Percentiles rank a stretch among this genome's conserved stretches.
Conservation (phyloP, 1,140 invertebrate species). For the Plodia interpunctella region DNA sequence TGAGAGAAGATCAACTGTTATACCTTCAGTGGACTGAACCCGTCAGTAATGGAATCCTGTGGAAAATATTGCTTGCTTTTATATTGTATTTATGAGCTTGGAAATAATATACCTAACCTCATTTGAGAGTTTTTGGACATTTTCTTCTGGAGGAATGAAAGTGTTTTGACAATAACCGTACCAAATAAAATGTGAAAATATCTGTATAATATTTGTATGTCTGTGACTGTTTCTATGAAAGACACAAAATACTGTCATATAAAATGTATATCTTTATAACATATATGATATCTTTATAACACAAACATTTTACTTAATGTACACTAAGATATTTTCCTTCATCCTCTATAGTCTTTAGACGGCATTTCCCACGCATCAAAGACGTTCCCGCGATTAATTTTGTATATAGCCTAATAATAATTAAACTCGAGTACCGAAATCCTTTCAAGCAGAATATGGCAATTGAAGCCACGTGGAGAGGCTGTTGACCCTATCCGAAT, state of each 20-base stretch:
- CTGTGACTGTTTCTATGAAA: too few species aligned
- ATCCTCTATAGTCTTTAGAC: neutral
- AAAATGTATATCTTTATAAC: too few species aligned
- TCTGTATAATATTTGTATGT: too few species aligned
- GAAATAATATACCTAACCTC: conserved; percentile 1
- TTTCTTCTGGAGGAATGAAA: neutral
- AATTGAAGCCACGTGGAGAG: conserved; percentile 24
- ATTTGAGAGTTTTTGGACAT: neutral
- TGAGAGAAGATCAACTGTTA: neutral
- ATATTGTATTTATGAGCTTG: neutral
- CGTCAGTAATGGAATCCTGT: neutral
- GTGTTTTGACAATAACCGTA: too few species aligned
- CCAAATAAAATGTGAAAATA: too few species aligned
- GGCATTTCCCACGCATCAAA: neutral
- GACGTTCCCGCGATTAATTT: neutral
- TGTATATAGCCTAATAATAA: neutral
- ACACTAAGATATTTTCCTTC: too few species aligned
- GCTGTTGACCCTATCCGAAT: conserved; percentile 26
- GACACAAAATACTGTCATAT: too few species aligned
- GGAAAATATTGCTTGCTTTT: neutral
- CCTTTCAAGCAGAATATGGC: neutral
- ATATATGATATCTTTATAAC: too few species aligned
- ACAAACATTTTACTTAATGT: too few species aligned
- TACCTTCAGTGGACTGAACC: neutral
- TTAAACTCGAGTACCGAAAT: neutral